phyloP scores from a whole-genome alignment of 2,888 invertebrate genomes.

The Melieria picta region DNA sequence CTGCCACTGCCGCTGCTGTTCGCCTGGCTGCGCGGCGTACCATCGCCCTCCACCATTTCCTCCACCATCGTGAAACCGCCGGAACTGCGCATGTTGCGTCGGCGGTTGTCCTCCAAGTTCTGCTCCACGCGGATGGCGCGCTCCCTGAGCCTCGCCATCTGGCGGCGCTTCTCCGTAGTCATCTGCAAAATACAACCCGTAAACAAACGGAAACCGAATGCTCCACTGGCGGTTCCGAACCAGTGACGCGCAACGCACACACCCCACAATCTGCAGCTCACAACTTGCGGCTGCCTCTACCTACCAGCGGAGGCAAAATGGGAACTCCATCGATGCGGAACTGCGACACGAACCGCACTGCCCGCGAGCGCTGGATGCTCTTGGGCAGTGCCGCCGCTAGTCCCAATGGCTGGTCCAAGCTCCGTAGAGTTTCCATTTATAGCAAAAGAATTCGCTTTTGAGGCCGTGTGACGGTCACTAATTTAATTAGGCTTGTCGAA shows the following conservation, averaged over 20 bases:
- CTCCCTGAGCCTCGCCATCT: constrained; percentile 54
- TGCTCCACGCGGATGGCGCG: constrained; percentile 54
- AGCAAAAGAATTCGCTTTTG: background rate
- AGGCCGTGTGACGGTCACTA: constrained; percentile 11
- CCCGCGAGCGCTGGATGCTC: background rate
- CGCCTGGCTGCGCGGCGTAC: background rate
- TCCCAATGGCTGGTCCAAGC: background rate
- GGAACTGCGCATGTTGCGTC: background rate
- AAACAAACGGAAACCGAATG: no score
- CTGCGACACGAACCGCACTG: constrained; percentile 47
- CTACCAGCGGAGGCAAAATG: constrained; percentile 63
- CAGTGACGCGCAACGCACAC: background rate
- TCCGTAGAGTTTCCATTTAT: background rate
- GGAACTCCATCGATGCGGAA: constrained; percentile 63
- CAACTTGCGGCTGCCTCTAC: constrained; percentile 38
- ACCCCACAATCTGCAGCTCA: background rate
- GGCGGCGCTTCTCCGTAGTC: constrained; percentile 56
- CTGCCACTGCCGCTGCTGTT: constrained; percentile 19
- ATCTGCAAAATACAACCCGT: constrained; percentile 49
- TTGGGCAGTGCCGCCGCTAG: background rate
- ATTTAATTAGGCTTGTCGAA: constrained; percentile 28
- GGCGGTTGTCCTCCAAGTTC: constrained; percentile 37
- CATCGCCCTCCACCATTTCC: background rate
- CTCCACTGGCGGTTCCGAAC: background rate
- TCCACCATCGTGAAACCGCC: constrained; percentile 1